These are phyloP conservation scores for Monoplex corrugatus DNA, from an alignment of 2,888 invertebrate genomes.

Conservation along the genomic window DNA sequence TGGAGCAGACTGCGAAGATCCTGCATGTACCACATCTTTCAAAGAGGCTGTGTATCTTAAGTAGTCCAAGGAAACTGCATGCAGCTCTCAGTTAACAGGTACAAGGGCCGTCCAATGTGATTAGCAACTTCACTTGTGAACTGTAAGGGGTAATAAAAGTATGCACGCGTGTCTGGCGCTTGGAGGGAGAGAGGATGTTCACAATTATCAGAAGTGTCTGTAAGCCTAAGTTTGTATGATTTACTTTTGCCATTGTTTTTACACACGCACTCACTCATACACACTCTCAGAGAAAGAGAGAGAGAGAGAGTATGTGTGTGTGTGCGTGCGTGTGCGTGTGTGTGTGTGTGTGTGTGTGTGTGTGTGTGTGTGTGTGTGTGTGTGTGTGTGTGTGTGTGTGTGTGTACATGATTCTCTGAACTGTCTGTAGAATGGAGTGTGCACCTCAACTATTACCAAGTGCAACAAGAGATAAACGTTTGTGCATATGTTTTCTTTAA, in stretches of 20 bases:
- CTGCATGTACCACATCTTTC: no score
- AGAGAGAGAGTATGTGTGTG: not conserved
- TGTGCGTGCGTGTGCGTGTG: not conserved
- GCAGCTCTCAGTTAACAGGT: not conserved
- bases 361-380: no score
- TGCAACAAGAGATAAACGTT: no score
- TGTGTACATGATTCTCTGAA: not conserved
- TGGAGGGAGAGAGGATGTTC: not conserved
- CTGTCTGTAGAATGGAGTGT: not conserved
- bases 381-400: not conserved
- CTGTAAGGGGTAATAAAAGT: not conserved
- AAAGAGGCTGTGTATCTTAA: no score
- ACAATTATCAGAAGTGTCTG: no score
- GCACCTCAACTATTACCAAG: no score
- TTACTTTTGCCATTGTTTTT: no score
- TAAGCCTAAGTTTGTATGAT: no score
- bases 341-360: slow-evolving; percentile 1
- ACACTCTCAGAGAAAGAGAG: not conserved
- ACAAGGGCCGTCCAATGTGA: slow-evolving; percentile 12
- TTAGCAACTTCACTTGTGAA: not conserved
- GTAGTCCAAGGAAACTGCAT: no score
- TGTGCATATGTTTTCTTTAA: no score
- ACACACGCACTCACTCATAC: no score
- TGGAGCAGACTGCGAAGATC: no score
- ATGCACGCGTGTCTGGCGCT: not conserved